Conservation (phyloP, 1,140 invertebrate genomes). For the Saccostrea echinata region DNA sequence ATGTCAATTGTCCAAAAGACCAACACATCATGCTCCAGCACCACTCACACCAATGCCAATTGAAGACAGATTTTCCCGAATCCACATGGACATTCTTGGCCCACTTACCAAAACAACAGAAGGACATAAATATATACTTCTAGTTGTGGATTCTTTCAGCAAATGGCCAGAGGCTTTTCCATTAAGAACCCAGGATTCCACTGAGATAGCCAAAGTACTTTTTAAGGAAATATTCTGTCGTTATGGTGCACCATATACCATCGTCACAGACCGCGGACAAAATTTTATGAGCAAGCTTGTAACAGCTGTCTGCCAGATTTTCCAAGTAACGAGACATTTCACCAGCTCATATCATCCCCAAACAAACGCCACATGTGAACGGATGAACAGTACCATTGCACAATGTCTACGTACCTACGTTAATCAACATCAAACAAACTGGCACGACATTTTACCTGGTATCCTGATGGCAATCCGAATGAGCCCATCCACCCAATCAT, state of each 20-base stretch:
- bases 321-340: slow-evolving; percentile 37
- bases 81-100: slow-evolving; percentile 14
- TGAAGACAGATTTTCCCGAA: not conserved
- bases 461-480: slow-evolving; percentile 49
- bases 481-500: slow-evolving; percentile 38
- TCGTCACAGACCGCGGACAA: slow-evolving; percentile 53
- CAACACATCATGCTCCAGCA: not conserved
- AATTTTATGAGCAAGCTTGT: slow-evolving; percentile 55
- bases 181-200: slow-evolving; percentile 48
- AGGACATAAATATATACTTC: too few relatives aligned
- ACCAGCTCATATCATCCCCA: slow-evolving; percentile 45
- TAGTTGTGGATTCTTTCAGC: not conserved
- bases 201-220: slow-evolving; percentile 54
- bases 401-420: slow-evolving; percentile 20
- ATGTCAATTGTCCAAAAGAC: slow-evolving; percentile 42
- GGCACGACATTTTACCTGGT: not conserved
- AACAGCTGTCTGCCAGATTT: slow-evolving; percentile 40
- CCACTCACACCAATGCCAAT: slow-evolving; percentile 18
- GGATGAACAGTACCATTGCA: not conserved
- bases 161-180: slow-evolving; percentile 56
- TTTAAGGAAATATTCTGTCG: slow-evolving; percentile 58
- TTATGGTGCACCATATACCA: slow-evolving; percentile 52
- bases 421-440: not conserved
- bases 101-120: not conserved
- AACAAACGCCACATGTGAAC: slow-evolving; percentile 33